A percentile compares a stretch with the other conserved stretches of the same genome.
Evolutionary conservation across 2,797 vertebrate species (phyloP).

Genomic region (Nothura maculosa): DNA sequence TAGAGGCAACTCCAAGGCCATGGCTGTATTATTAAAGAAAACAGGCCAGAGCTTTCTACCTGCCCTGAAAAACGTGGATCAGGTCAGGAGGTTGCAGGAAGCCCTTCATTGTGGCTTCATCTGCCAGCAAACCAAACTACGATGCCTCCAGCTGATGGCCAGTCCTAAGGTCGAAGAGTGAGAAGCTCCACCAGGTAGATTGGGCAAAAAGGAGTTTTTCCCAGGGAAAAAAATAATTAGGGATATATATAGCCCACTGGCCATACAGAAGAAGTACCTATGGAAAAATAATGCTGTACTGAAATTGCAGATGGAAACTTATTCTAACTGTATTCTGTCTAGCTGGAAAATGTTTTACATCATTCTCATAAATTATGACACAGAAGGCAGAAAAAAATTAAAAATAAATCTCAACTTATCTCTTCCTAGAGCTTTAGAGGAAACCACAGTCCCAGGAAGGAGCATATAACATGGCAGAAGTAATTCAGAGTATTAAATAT

Average conservation of each 20-base stretch:
- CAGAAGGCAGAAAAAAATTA: neutral
- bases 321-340: neutral
- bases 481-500: neutral
- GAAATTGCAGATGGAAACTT: neutral
- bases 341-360: neutral
- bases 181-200: neutral
- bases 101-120: neutral
- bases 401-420: neutral
- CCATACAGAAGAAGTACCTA: neutral
- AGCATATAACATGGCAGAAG: accelerated
- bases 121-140: neutral
- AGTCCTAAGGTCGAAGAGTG: neutral
- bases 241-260: neutral
- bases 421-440: neutral
- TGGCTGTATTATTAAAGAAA: neutral
- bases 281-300: neutral
- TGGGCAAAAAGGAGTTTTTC: neutral
- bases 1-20: neutral
- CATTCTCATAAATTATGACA: neutral
- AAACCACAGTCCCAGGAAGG: neutral
- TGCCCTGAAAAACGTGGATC: neutral
- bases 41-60: neutral
- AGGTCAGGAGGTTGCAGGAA: neutral
- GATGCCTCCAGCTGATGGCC: neutral
- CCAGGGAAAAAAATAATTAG: neutral